Percentiles rank a stretch among this genome's conserved stretches.
Conservation (phyloP, 1,140 invertebrate genomes). For the Cydia strobilella region DNA sequence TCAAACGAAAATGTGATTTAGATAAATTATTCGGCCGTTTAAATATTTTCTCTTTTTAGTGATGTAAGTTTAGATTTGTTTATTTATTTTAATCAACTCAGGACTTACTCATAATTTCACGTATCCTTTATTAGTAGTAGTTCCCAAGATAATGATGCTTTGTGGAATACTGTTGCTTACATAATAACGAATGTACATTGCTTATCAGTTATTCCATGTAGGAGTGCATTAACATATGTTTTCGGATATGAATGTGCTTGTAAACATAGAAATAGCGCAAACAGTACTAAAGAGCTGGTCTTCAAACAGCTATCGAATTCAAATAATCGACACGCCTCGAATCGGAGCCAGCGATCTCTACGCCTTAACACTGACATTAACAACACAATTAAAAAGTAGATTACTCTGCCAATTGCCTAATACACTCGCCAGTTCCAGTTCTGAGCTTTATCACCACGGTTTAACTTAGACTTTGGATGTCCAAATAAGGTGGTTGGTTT, state of each 20-base stretch:
- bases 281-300: conserved; percentile 1
- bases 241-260: neutral
- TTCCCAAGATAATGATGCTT: too few species aligned
- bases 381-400: conserved; percentile 75
- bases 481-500: neutral
- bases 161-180: too few species aligned
- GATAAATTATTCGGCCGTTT: too few species aligned
- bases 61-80: too few species aligned
- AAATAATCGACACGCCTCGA: conserved; percentile 64
- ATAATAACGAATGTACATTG: too few species aligned
- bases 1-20: too few species aligned
- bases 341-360: conserved; percentile 76
- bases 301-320: conserved; percentile 53
- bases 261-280: neutral
- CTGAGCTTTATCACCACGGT: neutral
- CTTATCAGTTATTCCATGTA: too few species aligned
- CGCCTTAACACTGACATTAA: conserved; percentile 73
- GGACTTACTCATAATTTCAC: too few species aligned
- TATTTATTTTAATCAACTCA: too few species aligned
- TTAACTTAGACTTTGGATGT: neutral
- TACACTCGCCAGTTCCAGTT: neutral
- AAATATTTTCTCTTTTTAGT: too few species aligned
- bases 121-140: too few species aligned
- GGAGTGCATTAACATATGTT: neutral
- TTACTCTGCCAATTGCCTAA: conserved; percentile 36